Percentiles rank a stretch among this genome's conserved stretches.
Evolutionary conservation across 2,797 vertebrate genomes (phyloP).

Genomic region (Syncerus caffer): DNA sequence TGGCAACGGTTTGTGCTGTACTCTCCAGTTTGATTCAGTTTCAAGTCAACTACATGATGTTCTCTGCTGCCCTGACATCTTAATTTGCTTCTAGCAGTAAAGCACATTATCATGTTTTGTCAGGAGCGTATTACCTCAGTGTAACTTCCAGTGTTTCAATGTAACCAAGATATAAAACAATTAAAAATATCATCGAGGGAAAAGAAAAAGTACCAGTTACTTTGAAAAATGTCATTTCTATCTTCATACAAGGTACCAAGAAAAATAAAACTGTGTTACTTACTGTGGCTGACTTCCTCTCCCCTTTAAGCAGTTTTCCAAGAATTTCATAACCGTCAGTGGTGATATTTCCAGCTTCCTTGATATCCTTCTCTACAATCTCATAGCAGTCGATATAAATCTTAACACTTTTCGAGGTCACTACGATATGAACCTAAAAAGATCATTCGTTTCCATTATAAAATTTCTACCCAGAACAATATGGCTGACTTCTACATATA

Average conservation of each 20-base stretch:
- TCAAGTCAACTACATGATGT: neutral
- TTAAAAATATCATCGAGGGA: neutral
- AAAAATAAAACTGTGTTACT: slow-evolving; percentile 75
- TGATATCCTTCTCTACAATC: slow-evolving; percentile 90
- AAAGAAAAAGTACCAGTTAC: neutral
- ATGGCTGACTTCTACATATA: neutral
- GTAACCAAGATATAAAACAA: neutral
- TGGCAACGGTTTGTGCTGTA: neutral
- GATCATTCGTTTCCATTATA: slow-evolving; percentile 58
- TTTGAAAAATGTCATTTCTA: neutral
- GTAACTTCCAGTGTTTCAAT: slow-evolving; percentile 18
- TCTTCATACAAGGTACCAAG: neutral
- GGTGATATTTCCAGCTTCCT: slow-evolving; percentile 91
- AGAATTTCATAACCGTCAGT: slow-evolving; percentile 95
- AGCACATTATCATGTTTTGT: neutral
- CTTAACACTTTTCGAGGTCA: slow-evolving; percentile 91
- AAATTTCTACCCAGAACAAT: slow-evolving; percentile 35
- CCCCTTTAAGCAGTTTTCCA: slow-evolving; percentile 92
- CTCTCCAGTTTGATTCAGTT: neutral
- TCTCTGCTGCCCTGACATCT: neutral
- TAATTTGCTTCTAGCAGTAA: slow-evolving; percentile 14
- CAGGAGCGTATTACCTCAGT: neutral
- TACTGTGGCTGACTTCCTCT: slow-evolving; percentile 91
- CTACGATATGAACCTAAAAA: slow-evolving; percentile 93
- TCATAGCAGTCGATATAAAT: slow-evolving; percentile 95